Conservation (phyloP, 2,888 invertebrate genomes). For the Ectemnius lituratus region DNA sequence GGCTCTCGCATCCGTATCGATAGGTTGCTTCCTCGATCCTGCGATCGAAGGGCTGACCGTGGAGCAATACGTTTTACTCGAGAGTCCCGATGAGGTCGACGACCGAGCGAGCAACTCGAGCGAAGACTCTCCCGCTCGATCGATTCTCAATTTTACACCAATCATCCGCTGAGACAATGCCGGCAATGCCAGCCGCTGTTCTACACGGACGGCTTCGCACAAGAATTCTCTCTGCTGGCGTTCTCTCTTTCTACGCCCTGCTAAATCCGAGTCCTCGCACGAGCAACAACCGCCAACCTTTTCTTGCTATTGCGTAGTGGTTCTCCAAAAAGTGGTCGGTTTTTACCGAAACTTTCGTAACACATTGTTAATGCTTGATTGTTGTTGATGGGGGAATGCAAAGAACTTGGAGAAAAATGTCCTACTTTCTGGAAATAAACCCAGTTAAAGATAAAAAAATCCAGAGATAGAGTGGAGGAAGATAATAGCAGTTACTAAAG, state of each 20-base stretch:
- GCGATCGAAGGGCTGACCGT: conserved; percentile 16
- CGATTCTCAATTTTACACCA: conserved; percentile 45
- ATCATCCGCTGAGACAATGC: conserved; percentile 36
- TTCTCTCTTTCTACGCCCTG: not conserved
- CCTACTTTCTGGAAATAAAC: too few species aligned
- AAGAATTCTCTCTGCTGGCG: not conserved
- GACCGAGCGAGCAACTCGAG: conserved; percentile 12
- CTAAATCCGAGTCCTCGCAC: too few species aligned
- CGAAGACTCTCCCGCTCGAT: conserved; percentile 33
- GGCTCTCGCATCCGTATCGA: not conserved
- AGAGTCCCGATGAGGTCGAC: conserved; percentile 22
- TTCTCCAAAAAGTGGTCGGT: too few species aligned
- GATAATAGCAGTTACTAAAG: too few species aligned
- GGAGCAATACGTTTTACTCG: not conserved
- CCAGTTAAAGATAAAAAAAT: too few species aligned
- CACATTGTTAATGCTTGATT: too few species aligned
- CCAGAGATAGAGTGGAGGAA: too few species aligned
- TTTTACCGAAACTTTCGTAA: too few species aligned
- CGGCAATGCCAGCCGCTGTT: conserved; percentile 4
- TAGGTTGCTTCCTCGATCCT: conserved; percentile 21
- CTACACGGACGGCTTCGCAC: conserved; percentile 2
- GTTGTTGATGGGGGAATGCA: too few species aligned
- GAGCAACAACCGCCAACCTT: too few species aligned
- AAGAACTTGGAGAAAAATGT: too few species aligned
- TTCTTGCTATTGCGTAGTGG: too few species aligned